phyloP scores from a whole-genome alignment of 2,113 vertebrate genomes.

The Dipodomys spectabilis region DNA sequence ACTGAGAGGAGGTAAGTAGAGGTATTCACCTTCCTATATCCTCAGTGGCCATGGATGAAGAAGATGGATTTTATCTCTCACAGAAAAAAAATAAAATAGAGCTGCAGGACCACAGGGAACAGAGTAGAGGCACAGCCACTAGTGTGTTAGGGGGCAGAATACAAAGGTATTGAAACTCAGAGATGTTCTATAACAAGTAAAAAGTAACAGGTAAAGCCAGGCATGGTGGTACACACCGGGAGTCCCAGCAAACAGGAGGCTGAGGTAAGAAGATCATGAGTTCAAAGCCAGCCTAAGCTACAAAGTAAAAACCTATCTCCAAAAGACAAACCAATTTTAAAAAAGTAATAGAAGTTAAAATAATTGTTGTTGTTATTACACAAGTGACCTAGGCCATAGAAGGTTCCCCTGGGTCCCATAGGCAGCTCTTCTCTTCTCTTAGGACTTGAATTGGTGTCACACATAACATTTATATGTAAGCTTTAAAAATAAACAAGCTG shows the following conservation, averaged over 20 bases:
- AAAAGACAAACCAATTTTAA: background rate
- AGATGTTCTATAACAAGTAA: background rate
- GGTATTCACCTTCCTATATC: background rate
- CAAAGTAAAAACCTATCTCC: background rate
- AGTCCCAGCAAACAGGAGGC: background rate
- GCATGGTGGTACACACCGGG: background rate
- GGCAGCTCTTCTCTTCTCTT: background rate
- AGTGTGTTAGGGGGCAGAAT: background rate
- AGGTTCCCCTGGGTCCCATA: background rate
- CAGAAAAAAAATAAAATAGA: conserved; percentile 25
- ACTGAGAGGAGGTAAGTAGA: background rate
- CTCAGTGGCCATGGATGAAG: background rate
- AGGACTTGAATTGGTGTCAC: conserved; percentile 1
- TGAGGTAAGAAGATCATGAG: background rate
- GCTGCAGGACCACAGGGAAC: background rate
- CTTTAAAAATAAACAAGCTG: background rate
- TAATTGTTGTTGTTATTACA: background rate
- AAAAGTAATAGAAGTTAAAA: background rate
- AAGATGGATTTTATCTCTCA: background rate
- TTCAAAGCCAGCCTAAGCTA: background rate
- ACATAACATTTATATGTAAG: background rate
- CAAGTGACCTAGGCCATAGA: background rate
- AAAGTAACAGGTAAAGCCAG: too few relatives aligned
- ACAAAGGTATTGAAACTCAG: background rate
- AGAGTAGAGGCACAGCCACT: background rate